These are phyloP conservation scores for Piprites chloris DNA, from an alignment of 2,113 vertebrate genomes.

Conservation along the genomic window DNA sequence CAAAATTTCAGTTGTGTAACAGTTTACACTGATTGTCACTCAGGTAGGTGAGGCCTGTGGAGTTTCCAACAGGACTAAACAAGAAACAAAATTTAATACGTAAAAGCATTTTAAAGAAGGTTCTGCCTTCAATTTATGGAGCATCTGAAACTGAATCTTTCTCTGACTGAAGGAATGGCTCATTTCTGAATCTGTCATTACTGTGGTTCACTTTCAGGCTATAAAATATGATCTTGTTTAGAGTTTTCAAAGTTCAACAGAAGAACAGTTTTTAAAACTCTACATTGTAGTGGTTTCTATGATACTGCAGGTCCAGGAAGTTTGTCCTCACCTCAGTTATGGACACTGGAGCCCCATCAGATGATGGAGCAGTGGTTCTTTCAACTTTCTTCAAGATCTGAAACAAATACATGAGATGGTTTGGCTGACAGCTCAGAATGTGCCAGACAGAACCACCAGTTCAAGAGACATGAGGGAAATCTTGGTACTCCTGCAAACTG, in stretches of 20 bases:
- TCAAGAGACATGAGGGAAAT: background rate
- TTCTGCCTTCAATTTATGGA: background rate
- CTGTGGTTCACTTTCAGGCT: background rate
- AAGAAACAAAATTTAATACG: background rate
- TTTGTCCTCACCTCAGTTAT: conserved; percentile 70
- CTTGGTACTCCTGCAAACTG: background rate
- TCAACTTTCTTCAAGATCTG: conserved; percentile 76
- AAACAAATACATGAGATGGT: background rate
- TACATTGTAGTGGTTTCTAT: background rate
- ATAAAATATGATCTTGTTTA: background rate
- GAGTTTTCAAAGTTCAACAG: background rate
- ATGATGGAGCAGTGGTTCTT: background rate
- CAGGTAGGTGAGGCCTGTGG: background rate
- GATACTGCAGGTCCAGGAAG: background rate
- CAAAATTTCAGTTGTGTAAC: background rate
- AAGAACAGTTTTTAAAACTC: background rate
- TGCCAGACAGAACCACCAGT: background rate
- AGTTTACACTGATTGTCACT: background rate
- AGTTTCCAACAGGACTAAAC: background rate
- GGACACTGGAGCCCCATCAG: conserved; percentile 32
- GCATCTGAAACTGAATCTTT: background rate
- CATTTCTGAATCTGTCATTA: background rate
- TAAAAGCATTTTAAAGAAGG: background rate
- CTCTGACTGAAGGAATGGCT: background rate
- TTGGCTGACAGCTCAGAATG: background rate